Evolutionary conservation across 2,797 vertebrate genomes (phyloP).

Genomic region (Ctenopoma kingsleyae): DNA sequence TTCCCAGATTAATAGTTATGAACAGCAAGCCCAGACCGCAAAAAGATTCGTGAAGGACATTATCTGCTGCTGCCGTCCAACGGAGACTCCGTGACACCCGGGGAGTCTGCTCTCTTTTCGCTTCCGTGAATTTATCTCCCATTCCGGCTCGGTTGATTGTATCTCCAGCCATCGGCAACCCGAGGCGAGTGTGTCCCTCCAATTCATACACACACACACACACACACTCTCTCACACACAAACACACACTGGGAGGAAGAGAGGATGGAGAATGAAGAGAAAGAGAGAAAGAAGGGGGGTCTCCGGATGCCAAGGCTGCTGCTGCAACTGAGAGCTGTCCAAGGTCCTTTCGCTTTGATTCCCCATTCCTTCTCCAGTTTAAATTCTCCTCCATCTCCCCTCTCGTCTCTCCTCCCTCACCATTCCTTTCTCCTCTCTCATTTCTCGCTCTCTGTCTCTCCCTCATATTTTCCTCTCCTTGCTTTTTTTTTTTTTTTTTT

Average conservation of each 20-base stretch:
- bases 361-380: constrained; percentile 71
- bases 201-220: constrained; percentile 42
- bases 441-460: constrained; percentile 3
- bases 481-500: background rate
- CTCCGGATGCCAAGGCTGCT: constrained; percentile 78
- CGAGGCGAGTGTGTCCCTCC: constrained; percentile 78
- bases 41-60: constrained; percentile 97
- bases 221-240: too few species aligned
- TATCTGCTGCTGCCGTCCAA: constrained; percentile 67
- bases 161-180: constrained; percentile 80
- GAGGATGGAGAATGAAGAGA: constrained; percentile 45
- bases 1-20: constrained; percentile 96
- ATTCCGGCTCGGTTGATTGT: constrained; percentile 71
- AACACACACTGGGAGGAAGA: constrained; percentile 27
- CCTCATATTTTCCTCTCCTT: constrained; percentile 27
- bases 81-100: constrained; percentile 78
- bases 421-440: constrained; percentile 23
- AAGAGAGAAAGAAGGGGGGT: constrained; percentile 51
- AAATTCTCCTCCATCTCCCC: constrained; percentile 69
- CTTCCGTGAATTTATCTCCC: constrained; percentile 69
- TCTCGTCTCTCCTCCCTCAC: constrained; percentile 44
- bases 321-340: constrained; percentile 83
- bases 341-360: constrained; percentile 78
- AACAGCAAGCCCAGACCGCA: constrained; percentile 99
- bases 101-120: constrained; percentile 52